Conservation (phyloP, 2,113 vertebrate species). For the Picathartes gymnocephalus region DNA sequence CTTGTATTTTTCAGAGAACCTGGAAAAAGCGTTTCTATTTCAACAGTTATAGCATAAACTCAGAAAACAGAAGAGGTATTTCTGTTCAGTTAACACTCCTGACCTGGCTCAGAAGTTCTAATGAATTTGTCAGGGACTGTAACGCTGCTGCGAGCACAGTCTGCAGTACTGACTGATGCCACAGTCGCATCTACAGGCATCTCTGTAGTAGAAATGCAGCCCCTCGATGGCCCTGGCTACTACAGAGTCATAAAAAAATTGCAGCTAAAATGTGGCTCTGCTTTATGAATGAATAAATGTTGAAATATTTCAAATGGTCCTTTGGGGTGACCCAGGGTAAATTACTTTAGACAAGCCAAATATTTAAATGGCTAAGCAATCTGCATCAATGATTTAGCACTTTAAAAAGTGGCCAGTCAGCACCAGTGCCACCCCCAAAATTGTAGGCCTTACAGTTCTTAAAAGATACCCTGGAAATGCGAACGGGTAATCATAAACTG, state of each 20-base stretch:
- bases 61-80: neutral
- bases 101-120: neutral
- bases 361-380: neutral
- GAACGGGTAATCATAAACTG: neutral
- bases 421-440: neutral
- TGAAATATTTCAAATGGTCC: neutral
- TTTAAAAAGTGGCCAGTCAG: neutral
- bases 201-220: neutral
- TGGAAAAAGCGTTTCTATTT: slow-evolving; percentile 1
- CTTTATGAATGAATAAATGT: neutral
- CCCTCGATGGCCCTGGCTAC: neutral
- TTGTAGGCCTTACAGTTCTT: neutral
- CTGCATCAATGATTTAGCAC: neutral
- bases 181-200: neutral
- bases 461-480: neutral
- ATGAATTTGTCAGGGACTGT: neutral
- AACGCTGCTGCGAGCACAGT: neutral
- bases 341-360: neutral
- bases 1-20: neutral
- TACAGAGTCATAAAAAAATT: neutral
- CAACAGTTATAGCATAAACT: neutral
- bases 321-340: neutral
- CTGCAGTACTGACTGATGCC: neutral
- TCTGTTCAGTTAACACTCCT: neutral
- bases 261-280: neutral